Conservation (phyloP, 2,113 vertebrate genomes). For the Merops nubicus region DNA sequence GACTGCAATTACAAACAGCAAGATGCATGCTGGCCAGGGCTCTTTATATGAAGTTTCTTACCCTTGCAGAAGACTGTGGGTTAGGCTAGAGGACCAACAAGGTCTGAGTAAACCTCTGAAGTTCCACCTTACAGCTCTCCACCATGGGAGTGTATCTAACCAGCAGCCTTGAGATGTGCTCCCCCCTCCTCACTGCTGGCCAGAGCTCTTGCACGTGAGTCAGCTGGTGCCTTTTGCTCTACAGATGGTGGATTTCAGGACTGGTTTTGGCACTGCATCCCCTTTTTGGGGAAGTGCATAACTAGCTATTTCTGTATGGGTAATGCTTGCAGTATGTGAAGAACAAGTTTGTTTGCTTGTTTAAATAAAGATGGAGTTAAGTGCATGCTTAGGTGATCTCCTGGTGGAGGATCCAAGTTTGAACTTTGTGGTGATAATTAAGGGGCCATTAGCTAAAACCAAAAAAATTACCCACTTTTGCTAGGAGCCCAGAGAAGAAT, state of each 20-base stretch:
- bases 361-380: neutral
- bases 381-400: neutral
- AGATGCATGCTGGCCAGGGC: neutral
- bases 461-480: neutral
- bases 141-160: neutral
- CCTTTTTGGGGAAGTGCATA: neutral
- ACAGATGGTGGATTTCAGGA: neutral
- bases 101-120: neutral
- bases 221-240: neutral
- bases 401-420: slow-evolving; percentile 13
- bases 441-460: neutral
- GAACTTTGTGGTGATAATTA: neutral
- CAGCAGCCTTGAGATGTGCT: neutral
- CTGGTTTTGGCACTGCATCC: neutral
- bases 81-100: neutral
- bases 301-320: neutral
- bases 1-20: neutral
- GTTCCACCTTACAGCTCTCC: neutral
- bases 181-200: neutral
- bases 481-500: neutral
- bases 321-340: neutral
- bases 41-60: neutral
- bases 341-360: neutral
- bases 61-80: neutral
- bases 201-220: neutral